These are phyloP conservation scores for Dinomys branickii DNA, from an alignment of 2,113 vertebrate species.

Conservation along the genomic window DNA sequence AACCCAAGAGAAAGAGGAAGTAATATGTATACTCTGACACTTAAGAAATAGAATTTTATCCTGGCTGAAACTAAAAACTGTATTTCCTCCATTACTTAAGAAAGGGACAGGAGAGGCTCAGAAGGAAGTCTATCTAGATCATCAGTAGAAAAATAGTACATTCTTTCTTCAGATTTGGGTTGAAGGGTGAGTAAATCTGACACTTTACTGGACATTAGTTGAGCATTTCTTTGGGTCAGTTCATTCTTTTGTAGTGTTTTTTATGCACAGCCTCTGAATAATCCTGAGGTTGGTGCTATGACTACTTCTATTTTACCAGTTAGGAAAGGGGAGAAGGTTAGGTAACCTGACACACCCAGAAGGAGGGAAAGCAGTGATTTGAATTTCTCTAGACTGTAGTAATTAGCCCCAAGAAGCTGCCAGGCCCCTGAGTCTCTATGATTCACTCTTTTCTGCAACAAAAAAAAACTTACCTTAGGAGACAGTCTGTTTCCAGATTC, in stretches of 20 bases:
- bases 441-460: not conserved
- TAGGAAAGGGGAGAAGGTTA: not conserved
- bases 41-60: slow-evolving; percentile 34
- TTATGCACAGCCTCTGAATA: not conserved
- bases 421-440: not conserved
- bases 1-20: slow-evolving; percentile 60
- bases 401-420: not conserved
- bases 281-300: not conserved
- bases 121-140: not conserved
- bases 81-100: not conserved
- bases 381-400: not conserved
- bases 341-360: not conserved
- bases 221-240: not conserved
- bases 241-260: not conserved
- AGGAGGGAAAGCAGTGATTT: not conserved
- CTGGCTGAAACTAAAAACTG: not conserved
- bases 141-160: not conserved
- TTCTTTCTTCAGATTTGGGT: not conserved
- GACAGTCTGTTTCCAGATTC: not conserved
- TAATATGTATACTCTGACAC: not conserved
- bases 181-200: not conserved
- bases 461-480: not conserved
- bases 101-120: not conserved
- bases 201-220: not conserved
- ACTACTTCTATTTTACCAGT: not conserved